phyloP scores from a whole-genome alignment of 2,888 invertebrate genomes.

The Coelopa pilipes region DNA sequence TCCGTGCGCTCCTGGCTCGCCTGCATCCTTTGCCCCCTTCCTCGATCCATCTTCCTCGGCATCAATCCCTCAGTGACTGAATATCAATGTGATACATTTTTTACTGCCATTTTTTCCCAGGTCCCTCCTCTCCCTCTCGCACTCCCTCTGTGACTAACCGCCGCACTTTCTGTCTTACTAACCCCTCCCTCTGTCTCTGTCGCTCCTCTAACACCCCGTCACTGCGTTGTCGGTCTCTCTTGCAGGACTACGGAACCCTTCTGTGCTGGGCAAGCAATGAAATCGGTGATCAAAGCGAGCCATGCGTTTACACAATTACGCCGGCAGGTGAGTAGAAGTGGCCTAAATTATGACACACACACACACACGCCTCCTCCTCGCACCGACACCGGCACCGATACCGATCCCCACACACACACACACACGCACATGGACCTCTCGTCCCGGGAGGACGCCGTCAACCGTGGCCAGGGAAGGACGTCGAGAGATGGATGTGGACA shows the following conservation, averaged over 20 bases:
- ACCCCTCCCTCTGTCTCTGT: no score
- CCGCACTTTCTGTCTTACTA: no score
- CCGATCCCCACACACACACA: constrained; percentile 2
- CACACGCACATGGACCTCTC: background rate
- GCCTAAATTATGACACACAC: constrained; percentile 15
- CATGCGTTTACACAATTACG: constrained; percentile 79
- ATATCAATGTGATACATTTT: constrained; percentile 8
- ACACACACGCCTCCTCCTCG: no score
- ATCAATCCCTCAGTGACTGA: no score
- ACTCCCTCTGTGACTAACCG: constrained; percentile 4
- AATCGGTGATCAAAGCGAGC: constrained; percentile 77
- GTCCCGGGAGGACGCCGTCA: background rate
- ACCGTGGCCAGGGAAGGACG: background rate
- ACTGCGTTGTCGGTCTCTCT: background rate
- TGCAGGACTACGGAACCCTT: constrained; percentile 77
- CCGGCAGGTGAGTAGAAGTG: constrained; percentile 73
- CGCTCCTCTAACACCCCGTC: no score
- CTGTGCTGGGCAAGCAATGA: constrained; percentile 81
- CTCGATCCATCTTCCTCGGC: constrained; percentile 17
- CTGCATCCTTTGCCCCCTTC: constrained; percentile 8
- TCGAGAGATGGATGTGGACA: background rate
- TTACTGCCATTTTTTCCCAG: constrained; percentile 25
- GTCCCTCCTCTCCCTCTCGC: constrained; percentile 22
- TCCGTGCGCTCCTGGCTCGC: background rate
- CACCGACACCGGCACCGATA: background rate